These are phyloP conservation scores for Prionailurus viverrinus DNA, from an alignment of 2,113 vertebrate species.

Conservation along the genomic window DNA sequence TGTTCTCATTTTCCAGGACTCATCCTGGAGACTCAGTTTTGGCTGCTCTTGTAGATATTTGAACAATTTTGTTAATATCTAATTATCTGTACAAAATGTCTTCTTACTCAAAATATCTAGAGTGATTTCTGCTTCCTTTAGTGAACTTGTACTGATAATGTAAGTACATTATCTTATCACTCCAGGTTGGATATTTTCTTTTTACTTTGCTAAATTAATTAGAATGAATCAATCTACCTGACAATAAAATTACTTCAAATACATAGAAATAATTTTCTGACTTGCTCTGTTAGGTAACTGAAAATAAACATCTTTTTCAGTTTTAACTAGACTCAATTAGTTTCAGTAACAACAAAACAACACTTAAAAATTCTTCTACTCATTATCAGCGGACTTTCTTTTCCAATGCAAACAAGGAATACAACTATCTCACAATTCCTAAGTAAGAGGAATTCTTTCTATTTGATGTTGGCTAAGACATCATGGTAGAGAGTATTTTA, in stretches of 20 bases:
- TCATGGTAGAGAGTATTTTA: neutral
- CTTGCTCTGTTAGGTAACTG: neutral
- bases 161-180: neutral
- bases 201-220: neutral
- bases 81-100: neutral
- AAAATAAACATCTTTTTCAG: neutral
- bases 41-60: neutral
- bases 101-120: neutral
- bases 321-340: neutral
- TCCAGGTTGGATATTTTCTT: neutral
- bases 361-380: neutral
- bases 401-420: neutral
- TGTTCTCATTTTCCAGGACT: neutral
- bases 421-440: neutral
- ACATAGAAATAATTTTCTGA: neutral
- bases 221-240: neutral
- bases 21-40: neutral
- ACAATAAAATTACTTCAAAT: neutral
- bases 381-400: neutral
- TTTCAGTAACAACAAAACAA: neutral
- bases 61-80: neutral
- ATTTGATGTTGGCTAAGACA: neutral
- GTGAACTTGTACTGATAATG: neutral
- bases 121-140: neutral
- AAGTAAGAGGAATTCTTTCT: neutral